phyloP scores from a whole-genome alignment of 2,113 vertebrate species.

The Ahaetulla prasina region DNA sequence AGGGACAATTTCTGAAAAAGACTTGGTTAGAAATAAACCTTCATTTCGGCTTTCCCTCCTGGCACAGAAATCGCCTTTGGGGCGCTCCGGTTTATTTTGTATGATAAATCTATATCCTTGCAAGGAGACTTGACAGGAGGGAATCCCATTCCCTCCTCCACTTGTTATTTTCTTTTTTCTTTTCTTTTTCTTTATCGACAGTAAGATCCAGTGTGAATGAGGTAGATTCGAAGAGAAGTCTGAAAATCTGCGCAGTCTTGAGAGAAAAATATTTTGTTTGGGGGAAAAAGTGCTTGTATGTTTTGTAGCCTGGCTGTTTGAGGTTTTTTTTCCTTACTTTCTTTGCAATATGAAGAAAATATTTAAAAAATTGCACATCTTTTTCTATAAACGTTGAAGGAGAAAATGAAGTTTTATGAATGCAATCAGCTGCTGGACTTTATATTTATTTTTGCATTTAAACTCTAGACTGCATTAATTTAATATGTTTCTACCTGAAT shows the following conservation, averaged over 20 bases:
- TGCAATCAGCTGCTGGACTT: conserved; percentile 59
- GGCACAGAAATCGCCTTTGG: not conserved
- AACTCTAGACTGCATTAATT: conserved; percentile 68
- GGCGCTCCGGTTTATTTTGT: not conserved
- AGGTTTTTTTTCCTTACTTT: conserved; percentile 37
- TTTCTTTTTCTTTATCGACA: conserved; percentile 37
- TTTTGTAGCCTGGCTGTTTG: conserved; percentile 48
- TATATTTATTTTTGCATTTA: conserved; percentile 81
- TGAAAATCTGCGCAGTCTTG: not conserved
- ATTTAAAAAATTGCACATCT: conserved; percentile 34
- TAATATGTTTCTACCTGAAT: conserved; percentile 75
- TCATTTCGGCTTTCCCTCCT: not conserved
- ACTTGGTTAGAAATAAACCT: not conserved
- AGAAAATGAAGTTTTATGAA: conserved; percentile 61
- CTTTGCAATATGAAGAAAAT: conserved; percentile 25
- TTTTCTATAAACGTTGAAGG: conserved; percentile 66
- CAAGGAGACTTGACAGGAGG: not conserved
- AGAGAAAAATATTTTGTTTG: conserved; percentile 35
- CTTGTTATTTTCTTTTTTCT: conserved; percentile 37
- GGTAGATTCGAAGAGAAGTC: conserved; percentile 13
- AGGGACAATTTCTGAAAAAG: not conserved
- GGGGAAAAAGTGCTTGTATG: conserved; percentile 47
- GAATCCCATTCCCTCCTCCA: conserved; percentile 21
- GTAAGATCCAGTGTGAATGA: conserved; percentile 37
- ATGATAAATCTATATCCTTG: not conserved